Evolutionary conservation across 2,113 vertebrate genomes (phyloP), one percentile per base, ranked within the genome.

Genomic region (Tiliqua scincoides): DNA sequence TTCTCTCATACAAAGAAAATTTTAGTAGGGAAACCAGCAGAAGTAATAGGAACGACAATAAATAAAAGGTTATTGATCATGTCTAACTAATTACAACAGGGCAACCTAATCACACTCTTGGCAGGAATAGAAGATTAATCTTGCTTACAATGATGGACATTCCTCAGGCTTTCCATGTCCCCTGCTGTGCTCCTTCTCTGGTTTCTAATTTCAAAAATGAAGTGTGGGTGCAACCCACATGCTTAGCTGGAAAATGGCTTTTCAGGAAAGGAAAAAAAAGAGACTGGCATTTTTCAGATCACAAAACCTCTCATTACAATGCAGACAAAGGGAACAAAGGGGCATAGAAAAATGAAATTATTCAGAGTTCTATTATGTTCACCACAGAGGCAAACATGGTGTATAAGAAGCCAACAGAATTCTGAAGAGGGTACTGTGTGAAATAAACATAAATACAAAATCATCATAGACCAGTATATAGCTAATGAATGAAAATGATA

Each of bases 21-120:
- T 20, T 61, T 87, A 70, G 32, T 43, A 82, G 89, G 37, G 89
- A 92, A 91, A 32, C 0, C n/a, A 68, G 20, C 0, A 80, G 83
- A 90, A 89, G 0, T 68, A 85, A 80, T 21, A 3, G 9, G 90
- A 20, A 2, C 8, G 68, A 10, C 18, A 83, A 43, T 43, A 83
- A 72, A 91, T 72, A 8, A 85, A 91, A 89, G 84, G 59, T 11
- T 65, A 89, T 43, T 84, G 12, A 87, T 82, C 48, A 48, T 81
- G 2, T n/a, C 89, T 89, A 94, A 89, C 40, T 82, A 21, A 84
- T 30, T 81, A 74, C 15, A 85, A 68, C 82, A 87, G n/a, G 1
- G 1, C 8, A 73, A 27, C 4, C 1, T 18, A 86, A 89, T 70
- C 23, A 61, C 12, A 1, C 70, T 90, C 2, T 12, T 78, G 14